Evolutionary conservation across 2,888 invertebrate genomes (phyloP).

Genomic region (Drymonia ruficornis): DNA sequence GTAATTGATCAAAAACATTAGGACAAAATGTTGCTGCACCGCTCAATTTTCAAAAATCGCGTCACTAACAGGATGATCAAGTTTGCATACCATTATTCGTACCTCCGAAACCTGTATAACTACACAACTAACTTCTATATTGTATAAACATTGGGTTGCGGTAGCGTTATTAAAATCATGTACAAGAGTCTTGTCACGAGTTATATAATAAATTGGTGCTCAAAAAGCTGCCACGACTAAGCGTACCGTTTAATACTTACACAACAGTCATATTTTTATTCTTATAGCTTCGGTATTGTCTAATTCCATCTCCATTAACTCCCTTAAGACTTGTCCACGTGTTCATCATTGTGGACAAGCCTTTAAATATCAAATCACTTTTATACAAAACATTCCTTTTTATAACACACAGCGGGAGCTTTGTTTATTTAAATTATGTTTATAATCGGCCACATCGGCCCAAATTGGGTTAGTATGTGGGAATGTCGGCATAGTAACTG

Average conservation of each 20-base stretch:
- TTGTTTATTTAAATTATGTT: constrained; percentile 15
- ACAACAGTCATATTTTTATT: constrained; percentile 18
- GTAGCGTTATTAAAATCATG: neutral
- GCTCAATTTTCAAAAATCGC: too few relatives aligned
- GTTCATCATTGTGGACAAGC: neutral
- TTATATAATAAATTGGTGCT: constrained; percentile 9
- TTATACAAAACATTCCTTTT: constrained; percentile 23
- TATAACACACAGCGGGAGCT: constrained; percentile 22
- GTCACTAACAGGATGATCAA: too few relatives aligned
- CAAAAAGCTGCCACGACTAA: neutral
- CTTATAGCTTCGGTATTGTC: constrained; percentile 44
- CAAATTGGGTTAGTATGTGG: neutral
- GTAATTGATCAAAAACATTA: too few relatives aligned
- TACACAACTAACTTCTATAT: too few relatives aligned
- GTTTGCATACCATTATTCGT: too few relatives aligned
- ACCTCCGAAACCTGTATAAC: too few relatives aligned
- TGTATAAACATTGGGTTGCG: too few relatives aligned
- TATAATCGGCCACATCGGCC: neutral
- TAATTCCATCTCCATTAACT: constrained; percentile 35
- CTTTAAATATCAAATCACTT: constrained; percentile 30
- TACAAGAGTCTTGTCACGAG: neutral
- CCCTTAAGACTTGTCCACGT: constrained; percentile 10
- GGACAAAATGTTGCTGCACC: too few relatives aligned
- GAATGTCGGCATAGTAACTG: neutral
- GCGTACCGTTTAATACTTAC: neutral